phyloP scores from a whole-genome alignment of 2,113 vertebrate genomes.

The Miniopterus natalensis region DNA sequence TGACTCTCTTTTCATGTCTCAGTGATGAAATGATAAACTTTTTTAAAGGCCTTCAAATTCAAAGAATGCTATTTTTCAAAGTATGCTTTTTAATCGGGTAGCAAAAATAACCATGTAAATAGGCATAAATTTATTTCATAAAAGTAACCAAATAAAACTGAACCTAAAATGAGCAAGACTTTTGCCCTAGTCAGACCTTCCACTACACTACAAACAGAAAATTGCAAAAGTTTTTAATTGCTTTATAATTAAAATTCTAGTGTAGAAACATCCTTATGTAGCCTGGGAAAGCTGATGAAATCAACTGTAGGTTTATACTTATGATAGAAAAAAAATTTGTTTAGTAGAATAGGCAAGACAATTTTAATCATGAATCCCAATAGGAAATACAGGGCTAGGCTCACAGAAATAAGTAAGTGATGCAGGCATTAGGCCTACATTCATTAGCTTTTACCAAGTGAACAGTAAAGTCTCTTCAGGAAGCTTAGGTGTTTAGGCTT shows the following conservation, averaged over 20 bases:
- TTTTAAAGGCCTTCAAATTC: conserved; percentile 27
- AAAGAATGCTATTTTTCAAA: conserved; percentile 19
- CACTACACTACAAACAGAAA: conserved; percentile 24
- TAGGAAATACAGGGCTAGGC: conserved; percentile 16
- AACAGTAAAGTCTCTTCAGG: conserved; percentile 26
- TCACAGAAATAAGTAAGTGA: conserved; percentile 33
- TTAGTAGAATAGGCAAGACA: conserved; percentile 28
- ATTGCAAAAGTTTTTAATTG: not conserved
- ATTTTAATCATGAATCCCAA: conserved; percentile 49
- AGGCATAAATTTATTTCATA: conserved; percentile 39
- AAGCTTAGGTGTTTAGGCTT: not conserved
- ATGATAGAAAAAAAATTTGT: conserved; percentile 7
- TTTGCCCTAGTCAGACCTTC: not conserved
- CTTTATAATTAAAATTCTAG: conserved; percentile 19
- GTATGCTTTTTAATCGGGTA: not conserved
- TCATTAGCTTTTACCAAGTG: conserved; percentile 25
- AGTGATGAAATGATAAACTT: conserved; percentile 63
- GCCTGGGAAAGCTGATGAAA: conserved; percentile 4
- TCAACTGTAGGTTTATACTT: conserved; percentile 19
- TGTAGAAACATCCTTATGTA: conserved; percentile 24
- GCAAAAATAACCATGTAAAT: not conserved
- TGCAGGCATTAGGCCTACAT: not conserved
- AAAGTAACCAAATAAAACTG: conserved; percentile 30
- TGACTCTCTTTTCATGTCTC: conserved; percentile 44
- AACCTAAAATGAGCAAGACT: conserved; percentile 29